A percentile compares a stretch with the other conserved stretches of the same genome.
These are phyloP conservation scores for Drosophila sturtevanti DNA, from an alignment of 1,140 invertebrate genomes.

Conservation along the genomic window DNA sequence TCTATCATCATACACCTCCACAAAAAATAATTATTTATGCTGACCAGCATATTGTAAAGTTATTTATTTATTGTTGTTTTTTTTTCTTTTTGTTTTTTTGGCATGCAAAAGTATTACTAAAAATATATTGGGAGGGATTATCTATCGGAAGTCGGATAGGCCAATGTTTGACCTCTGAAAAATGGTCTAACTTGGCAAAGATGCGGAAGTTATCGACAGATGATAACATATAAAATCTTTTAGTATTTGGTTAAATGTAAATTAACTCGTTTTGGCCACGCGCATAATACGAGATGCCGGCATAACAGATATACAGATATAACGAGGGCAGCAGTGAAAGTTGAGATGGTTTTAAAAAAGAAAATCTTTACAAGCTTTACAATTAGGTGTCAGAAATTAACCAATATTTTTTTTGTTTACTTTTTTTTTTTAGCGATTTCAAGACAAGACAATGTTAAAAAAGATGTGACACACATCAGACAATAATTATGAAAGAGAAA, in stretches of 20 bases:
- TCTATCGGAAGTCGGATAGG: background rate
- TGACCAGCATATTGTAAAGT: constrained; percentile 1
- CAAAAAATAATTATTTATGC: background rate
- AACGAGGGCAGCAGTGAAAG: background rate
- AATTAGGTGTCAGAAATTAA: no score
- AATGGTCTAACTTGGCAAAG: constrained; percentile 2
- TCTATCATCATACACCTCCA: background rate
- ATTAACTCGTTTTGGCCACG: background rate
- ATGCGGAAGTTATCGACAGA: constrained; percentile 1
- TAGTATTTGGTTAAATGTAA: background rate
- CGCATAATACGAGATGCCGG: background rate
- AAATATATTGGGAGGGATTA: background rate
- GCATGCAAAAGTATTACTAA: background rate
- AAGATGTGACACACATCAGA: no score
- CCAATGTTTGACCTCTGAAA: background rate
- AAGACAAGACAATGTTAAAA: no score
- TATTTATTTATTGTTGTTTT: no score
- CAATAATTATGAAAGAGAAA: no score
- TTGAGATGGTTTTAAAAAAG: background rate
- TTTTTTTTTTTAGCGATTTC: no score
- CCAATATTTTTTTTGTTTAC: no score
- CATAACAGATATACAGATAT: background rate
- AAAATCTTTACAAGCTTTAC: no score
- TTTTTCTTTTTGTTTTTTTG: background rate
- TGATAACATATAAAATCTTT: background rate